Conservation (phyloP, 2,113 vertebrate species). For the Phalacrocorax brasilianus region DNA sequence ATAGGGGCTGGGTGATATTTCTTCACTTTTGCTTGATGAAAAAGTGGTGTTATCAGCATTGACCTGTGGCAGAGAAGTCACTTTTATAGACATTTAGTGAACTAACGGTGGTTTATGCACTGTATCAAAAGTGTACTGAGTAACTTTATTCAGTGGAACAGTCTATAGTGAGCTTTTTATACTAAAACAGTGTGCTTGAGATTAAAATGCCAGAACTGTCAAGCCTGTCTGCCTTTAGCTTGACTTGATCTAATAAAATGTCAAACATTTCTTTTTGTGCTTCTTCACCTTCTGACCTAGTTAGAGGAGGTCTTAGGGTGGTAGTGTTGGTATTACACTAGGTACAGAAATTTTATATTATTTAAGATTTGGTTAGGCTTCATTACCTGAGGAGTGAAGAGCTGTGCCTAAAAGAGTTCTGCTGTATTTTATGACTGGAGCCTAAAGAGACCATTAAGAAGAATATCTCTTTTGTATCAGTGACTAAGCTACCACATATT, state of each 20-base stretch:
- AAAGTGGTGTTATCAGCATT: background rate
- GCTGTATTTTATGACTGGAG: background rate
- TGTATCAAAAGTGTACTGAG: background rate
- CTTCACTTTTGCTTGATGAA: background rate
- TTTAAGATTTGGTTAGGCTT: background rate
- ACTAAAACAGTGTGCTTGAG: background rate
- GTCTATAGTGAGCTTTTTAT: background rate
- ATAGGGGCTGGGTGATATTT: background rate
- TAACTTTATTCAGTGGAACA: background rate
- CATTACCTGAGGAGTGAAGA: background rate
- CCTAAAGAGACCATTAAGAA: background rate
- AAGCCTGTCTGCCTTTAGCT: background rate
- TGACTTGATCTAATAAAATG: background rate
- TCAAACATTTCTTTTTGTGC: background rate
- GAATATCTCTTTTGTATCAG: background rate
- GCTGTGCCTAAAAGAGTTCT: background rate
- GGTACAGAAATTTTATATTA: background rate
- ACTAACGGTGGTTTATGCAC: background rate
- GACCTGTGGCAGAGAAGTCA: background rate
- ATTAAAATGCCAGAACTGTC: background rate
- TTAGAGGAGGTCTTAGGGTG: background rate
- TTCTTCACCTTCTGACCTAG: background rate
- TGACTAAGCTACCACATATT: background rate
- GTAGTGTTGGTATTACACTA: background rate
- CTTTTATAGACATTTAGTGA: background rate